Conservation (phyloP, 2,113 vertebrate species). For the Coryphaenoides rupestris region DNA sequence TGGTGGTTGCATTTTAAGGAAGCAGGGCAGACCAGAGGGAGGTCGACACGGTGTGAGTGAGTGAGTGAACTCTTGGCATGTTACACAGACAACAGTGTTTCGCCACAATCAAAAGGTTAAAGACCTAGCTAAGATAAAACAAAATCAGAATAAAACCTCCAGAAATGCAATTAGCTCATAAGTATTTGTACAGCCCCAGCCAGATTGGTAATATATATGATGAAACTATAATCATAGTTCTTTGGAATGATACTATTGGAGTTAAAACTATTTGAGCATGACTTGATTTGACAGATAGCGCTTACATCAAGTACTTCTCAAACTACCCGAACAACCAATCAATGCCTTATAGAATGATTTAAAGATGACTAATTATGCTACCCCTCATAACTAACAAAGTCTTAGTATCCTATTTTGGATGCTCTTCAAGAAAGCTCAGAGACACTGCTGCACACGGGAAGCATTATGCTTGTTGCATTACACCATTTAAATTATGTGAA, state of each 20-base stretch:
- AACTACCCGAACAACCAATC: background rate
- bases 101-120: constrained; percentile 3
- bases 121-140: background rate
- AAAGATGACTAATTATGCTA: background rate
- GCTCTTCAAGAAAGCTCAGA: background rate
- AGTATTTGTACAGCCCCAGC: background rate
- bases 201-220: background rate
- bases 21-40: constrained; percentile 2
- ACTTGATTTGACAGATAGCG: background rate
- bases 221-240: background rate
- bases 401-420: background rate
- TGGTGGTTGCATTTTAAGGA: constrained; percentile 13
- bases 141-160: constrained; percentile 1
- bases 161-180: background rate
- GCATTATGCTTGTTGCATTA: no score
- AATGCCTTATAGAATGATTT: background rate
- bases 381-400: background rate
- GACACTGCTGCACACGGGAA: background rate
- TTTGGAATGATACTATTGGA: background rate
- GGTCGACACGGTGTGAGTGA: constrained; percentile 1
- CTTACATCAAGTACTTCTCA: background rate
- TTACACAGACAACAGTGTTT: constrained; percentile 15
- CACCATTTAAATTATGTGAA: no score
- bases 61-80: constrained; percentile 10
- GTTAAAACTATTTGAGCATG: background rate